Evolutionary conservation across 2,113 vertebrate genomes (phyloP).

Genomic region (Protomyctophum bolini): DNA sequence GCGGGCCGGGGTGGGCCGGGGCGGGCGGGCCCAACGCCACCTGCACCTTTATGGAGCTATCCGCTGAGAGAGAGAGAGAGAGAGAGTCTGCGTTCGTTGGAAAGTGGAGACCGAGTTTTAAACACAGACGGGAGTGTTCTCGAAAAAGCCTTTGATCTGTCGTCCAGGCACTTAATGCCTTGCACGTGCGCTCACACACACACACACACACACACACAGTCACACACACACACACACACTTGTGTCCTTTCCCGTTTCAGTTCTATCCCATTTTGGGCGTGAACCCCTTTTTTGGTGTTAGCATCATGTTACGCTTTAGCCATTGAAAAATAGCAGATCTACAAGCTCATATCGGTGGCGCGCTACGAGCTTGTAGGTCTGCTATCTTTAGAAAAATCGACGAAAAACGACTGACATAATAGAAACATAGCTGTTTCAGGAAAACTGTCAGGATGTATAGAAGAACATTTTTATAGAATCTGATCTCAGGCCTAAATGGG

Average conservation of each 20-base stretch:
- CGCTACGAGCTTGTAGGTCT: too few species aligned
- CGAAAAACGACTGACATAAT: too few species aligned
- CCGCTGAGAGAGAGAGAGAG: slow-evolving; percentile 1
- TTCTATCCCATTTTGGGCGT: too few species aligned
- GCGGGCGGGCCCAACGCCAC: slow-evolving; percentile 14
- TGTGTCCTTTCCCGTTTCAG: not conserved
- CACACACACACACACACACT: not conserved
- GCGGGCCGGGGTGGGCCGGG: not conserved
- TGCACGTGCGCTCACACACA: slow-evolving; percentile 11
- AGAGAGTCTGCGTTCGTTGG: slow-evolving; percentile 37
- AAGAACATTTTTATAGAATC: too few species aligned
- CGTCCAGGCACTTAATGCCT: slow-evolving; percentile 42
- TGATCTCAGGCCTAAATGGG: too few species aligned
- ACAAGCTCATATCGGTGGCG: too few species aligned
- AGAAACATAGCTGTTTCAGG: too few species aligned
- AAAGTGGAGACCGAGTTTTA: slow-evolving; percentile 51
- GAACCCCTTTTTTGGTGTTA: too few species aligned
- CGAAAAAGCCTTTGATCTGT: slow-evolving; percentile 48
- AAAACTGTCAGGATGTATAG: too few species aligned
- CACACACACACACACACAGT: not conserved
- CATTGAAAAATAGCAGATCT: too few species aligned
- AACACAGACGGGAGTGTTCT: slow-evolving; percentile 36
- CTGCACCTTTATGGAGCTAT: slow-evolving; percentile 46
- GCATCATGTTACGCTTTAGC: too few species aligned
- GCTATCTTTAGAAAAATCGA: too few species aligned